A percentile compares a stretch with the other conserved stretches of the same genome.
Evolutionary conservation across 2,888 invertebrate species (phyloP).

Genomic region (Microplitis manilae): DNA sequence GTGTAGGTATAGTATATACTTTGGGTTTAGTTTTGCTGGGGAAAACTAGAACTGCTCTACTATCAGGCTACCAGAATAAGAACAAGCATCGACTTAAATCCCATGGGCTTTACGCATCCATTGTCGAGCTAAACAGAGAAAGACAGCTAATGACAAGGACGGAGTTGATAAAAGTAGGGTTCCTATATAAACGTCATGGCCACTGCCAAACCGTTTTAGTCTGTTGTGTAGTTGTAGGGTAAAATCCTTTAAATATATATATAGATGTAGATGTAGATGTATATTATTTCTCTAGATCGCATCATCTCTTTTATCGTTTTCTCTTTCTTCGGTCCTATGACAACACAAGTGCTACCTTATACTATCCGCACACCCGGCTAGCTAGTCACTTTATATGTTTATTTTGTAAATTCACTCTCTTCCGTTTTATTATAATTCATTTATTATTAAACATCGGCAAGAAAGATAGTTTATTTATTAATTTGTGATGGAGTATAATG

Average conservation of each 20-base stretch:
- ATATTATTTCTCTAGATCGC: conserved; percentile 25
- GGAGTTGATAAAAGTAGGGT: background rate
- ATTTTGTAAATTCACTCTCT: conserved; percentile 66
- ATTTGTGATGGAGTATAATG: background rate
- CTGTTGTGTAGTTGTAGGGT: background rate
- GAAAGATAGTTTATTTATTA: background rate
- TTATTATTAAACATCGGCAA: background rate
- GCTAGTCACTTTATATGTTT: conserved; percentile 68
- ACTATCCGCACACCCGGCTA: conserved; percentile 68
- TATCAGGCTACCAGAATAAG: background rate
- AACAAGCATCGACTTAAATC: conserved; percentile 40
- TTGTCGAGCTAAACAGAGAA: conserved; percentile 34
- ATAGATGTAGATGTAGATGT: conserved; percentile 22
- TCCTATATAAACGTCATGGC: background rate
- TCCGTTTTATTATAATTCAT: conserved; percentile 34
- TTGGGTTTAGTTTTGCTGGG: background rate
- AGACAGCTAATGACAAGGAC: background rate
- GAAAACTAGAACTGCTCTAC: conserved; percentile 3
- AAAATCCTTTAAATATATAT: conserved; percentile 3
- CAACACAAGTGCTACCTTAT: conserved; percentile 63
- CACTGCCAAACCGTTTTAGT: conserved; percentile 14
- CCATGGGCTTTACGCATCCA: conserved; percentile 41
- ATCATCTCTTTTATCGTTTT: conserved; percentile 38
- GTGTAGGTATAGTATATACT: background rate
- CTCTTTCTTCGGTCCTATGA: conserved; percentile 64